A percentile compares a stretch with the other conserved stretches of the same genome.
These are phyloP conservation scores for Amphiura filiformis DNA, from an alignment of 35 echinoderm and acorn worm genomes.

Conservation along the genomic window DNA sequence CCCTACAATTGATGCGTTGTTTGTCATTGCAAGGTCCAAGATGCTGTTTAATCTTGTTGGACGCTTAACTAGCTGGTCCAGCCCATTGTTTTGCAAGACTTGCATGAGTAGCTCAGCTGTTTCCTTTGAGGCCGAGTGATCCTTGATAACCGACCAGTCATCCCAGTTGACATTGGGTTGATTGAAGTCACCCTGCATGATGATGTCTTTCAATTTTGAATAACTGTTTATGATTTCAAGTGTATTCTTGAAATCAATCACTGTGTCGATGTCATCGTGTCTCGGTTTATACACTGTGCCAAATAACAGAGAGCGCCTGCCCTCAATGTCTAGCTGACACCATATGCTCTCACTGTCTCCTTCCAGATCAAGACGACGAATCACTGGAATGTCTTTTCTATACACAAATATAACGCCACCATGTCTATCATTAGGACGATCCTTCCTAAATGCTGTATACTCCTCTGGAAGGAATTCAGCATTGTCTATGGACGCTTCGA, in stretches of 20 bases:
- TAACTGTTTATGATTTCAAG: no score
- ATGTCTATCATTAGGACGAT: background rate
- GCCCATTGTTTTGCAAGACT: background rate
- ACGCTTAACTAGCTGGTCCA: background rate
- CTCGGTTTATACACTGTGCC: background rate
- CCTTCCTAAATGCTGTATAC: background rate
- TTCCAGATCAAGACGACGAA: background rate
- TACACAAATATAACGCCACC: background rate
- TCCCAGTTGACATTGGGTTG: constrained; percentile 6
- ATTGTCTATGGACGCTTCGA: no score
- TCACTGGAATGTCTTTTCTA: background rate
- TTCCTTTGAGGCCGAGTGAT: constrained; percentile 8
- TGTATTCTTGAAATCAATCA: background rate
- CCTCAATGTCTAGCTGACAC: background rate
- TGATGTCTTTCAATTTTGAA: no score
- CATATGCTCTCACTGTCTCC: background rate
- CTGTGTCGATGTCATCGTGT: background rate
- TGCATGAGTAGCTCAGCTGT: background rate
- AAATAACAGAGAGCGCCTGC: background rate
- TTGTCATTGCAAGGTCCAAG: background rate
- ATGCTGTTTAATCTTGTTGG: constrained; percentile 3
- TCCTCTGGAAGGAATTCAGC: no score
- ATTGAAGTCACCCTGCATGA: constrained; percentile 4
- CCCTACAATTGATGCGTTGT: background rate
- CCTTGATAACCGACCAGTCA: background rate